Percentiles rank a stretch among this genome's conserved stretches.
Conservation (phyloP, 2,888 invertebrate genomes). For the Plagodis dolabraria region DNA sequence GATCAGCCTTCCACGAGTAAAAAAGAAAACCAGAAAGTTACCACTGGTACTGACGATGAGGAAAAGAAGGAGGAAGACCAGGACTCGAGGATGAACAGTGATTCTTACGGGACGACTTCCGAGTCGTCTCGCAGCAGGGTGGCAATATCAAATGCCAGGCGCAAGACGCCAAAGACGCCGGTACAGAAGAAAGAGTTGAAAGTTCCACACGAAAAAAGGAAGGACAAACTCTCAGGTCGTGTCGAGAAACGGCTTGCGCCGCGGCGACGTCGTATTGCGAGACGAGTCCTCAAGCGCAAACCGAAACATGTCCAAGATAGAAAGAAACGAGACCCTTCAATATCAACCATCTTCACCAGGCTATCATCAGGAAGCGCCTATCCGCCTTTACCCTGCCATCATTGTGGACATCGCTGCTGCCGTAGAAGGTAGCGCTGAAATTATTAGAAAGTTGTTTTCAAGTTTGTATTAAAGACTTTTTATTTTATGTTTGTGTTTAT, state of each 20-base stretch:
- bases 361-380: slow-evolving; percentile 43
- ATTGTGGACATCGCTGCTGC: slow-evolving; percentile 65
- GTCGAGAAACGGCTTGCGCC: slow-evolving; percentile 51
- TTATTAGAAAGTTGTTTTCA: background rate
- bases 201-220: slow-evolving; percentile 31
- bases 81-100: slow-evolving; percentile 37
- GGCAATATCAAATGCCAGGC: slow-evolving; percentile 33
- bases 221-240: slow-evolving; percentile 42
- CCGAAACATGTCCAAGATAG: slow-evolving; percentile 33
- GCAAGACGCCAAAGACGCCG: slow-evolving; percentile 35
- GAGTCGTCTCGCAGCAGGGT: slow-evolving; percentile 46
- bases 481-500: slow-evolving; percentile 1
- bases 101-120: slow-evolving; percentile 42
- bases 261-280: slow-evolving; percentile 33
- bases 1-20: slow-evolving; percentile 52
- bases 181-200: slow-evolving; percentile 38
- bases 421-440: slow-evolving; percentile 59
- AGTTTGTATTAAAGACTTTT: slow-evolving; percentile 4
- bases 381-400: slow-evolving; percentile 42
- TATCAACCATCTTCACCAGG: slow-evolving; percentile 52
- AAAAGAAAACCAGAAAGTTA: slow-evolving; percentile 35
- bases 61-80: slow-evolving; percentile 40
- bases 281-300: slow-evolving; percentile 42
- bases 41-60: slow-evolving; percentile 34
- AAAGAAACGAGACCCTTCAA: slow-evolving; percentile 43